Conservation (phyloP, 2,113 vertebrate genomes). For the Plotosus lineatus region DNA sequence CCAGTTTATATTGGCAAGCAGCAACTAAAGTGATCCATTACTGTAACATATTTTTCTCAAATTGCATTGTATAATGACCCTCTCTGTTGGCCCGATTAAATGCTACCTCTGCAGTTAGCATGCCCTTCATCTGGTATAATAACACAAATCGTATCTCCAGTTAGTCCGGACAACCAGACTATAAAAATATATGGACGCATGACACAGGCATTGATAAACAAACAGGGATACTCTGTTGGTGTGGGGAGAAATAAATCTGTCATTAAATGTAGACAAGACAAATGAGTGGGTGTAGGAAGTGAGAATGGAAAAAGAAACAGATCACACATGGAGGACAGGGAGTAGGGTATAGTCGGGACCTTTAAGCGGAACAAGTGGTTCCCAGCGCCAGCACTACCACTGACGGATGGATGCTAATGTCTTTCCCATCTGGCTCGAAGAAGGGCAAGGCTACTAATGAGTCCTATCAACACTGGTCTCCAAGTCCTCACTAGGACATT, state of each 20-base stretch:
- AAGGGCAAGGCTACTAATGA: slow-evolving; percentile 66
- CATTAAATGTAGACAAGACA: slow-evolving; percentile 60
- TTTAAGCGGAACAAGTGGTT: slow-evolving; percentile 37
- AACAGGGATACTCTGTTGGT: slow-evolving; percentile 64
- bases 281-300: slow-evolving; percentile 62
- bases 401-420: slow-evolving; percentile 74
- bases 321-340: slow-evolving; percentile 69
- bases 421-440: slow-evolving; percentile 66
- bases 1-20: slow-evolving; percentile 36
- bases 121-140: slow-evolving; percentile 5
- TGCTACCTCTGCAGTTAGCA: slow-evolving; percentile 42
- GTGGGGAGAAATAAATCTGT: slow-evolving; percentile 75
- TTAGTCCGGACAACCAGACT: slow-evolving; percentile 15
- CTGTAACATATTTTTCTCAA: not conserved
- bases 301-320: slow-evolving; percentile 63
- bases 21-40: slow-evolving; percentile 27
- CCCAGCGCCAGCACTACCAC: slow-evolving; percentile 19
- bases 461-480: slow-evolving; percentile 43
- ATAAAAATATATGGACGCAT: slow-evolving; percentile 17
- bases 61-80: slow-evolving; percentile 19
- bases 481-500: slow-evolving; percentile 43
- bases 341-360: slow-evolving; percentile 17
- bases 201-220: slow-evolving; percentile 45
- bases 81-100: slow-evolving; percentile 26
- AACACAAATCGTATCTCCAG: slow-evolving; percentile 22